phyloP scores from a whole-genome alignment of 2,113 vertebrate genomes.

The Eurypyga helias region DNA sequence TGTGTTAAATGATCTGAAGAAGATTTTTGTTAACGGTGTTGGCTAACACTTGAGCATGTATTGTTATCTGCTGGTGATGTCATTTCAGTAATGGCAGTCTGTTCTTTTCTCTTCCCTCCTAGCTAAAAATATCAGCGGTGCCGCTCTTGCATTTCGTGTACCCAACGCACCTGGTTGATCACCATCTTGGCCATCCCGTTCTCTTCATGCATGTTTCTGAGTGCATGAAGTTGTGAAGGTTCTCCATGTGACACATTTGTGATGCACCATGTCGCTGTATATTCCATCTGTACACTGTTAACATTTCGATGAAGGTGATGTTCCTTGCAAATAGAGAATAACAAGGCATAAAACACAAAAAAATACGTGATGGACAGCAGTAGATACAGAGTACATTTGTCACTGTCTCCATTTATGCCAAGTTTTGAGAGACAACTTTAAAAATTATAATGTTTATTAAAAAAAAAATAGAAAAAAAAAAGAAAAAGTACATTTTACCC shows the following conservation, averaged over 20 bases:
- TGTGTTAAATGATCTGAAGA: background rate
- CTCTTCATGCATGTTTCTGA: conserved; percentile 84
- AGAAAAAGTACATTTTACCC: background rate
- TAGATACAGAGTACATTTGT: conserved; percentile 43
- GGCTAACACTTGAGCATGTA: conserved; percentile 28
- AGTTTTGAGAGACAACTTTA: conserved; percentile 65
- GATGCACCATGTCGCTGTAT: conserved; percentile 72
- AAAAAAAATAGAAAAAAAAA: background rate
- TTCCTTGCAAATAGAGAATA: conserved; percentile 60
- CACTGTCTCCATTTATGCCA: conserved; percentile 74
- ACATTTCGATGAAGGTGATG: conserved; percentile 65
- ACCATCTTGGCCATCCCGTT: conserved; percentile 68
- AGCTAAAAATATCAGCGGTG: conserved; percentile 77
- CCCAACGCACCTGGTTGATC: conserved; percentile 74
- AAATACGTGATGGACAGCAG: conserved; percentile 11
- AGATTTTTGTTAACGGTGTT: background rate
- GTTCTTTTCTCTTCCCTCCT: conserved; percentile 53
- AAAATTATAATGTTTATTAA: conserved; percentile 51
- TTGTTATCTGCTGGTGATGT: background rate
- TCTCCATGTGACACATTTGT: conserved; percentile 74
- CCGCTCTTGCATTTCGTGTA: conserved; percentile 69
- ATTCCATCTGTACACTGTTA: conserved; percentile 76
- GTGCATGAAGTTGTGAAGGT: conserved; percentile 83
- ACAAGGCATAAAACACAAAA: conserved; percentile 11
- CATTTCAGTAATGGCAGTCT: conserved; percentile 46